Evolutionary conservation across 2,888 invertebrate genomes (phyloP).

Genomic region (Brachylomia viminalis): DNA sequence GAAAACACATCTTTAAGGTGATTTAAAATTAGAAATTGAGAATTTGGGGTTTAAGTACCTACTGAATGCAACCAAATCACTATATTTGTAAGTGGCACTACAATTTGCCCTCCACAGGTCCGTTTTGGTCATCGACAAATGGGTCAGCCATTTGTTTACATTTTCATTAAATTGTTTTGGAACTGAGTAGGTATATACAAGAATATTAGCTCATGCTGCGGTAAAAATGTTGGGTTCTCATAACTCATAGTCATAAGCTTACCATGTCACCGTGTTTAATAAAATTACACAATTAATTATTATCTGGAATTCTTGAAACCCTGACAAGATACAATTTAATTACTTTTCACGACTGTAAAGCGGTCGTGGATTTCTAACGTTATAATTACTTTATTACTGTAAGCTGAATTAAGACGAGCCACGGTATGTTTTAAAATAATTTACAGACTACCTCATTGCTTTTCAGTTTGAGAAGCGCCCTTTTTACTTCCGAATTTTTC

Average conservation of each 20-base stretch:
- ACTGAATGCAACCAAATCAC: background rate
- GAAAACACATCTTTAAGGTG: background rate
- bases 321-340: constrained; percentile 2
- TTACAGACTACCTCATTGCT: background rate
- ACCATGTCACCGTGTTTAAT: background rate
- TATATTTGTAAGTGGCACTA: background rate
- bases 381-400: background rate
- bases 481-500: too few relatives aligned
- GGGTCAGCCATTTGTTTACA: background rate
- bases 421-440: background rate
- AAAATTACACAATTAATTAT: background rate
- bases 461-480: background rate
- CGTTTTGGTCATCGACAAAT: background rate
- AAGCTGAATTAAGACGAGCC: background rate
- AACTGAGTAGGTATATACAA: background rate
- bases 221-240: background rate
- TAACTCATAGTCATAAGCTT: background rate
- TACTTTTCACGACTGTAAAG: background rate
- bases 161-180: background rate
- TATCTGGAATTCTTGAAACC: too few relatives aligned
- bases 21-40: too few relatives aligned
- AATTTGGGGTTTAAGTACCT: background rate
- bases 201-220: background rate
- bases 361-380: background rate
- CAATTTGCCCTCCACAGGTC: background rate